Conservation (phyloP, 1,140 invertebrate species). For the Drosophila truncata region DNA sequence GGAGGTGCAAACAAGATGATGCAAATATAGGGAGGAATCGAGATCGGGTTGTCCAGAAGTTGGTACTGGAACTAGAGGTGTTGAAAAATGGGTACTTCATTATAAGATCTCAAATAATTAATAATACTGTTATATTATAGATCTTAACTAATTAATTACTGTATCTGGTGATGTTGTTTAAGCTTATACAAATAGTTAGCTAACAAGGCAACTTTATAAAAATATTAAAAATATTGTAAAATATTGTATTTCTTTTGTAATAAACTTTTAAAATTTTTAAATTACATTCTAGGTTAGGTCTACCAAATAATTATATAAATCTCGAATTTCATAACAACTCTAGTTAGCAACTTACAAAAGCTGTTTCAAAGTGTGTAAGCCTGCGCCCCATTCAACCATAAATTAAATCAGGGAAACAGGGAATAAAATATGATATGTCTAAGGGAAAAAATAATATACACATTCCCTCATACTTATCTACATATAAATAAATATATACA, state of each 20-base stretch:
- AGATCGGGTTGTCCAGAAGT: neutral
- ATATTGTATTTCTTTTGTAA: neutral
- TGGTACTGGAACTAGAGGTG: neutral
- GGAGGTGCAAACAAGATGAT: slow-evolving; percentile 14
- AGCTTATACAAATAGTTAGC: no score
- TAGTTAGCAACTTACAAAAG: neutral
- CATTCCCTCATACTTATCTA: slow-evolving; percentile 15
- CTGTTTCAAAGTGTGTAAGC: neutral
- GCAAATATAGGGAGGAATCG: neutral
- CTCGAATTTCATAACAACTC: neutral
- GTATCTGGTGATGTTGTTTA: neutral
- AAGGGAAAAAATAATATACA: slow-evolving; percentile 7
- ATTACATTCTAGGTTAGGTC: neutral
- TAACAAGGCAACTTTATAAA: neutral
- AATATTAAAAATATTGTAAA: neutral
- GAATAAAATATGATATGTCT: slow-evolving; percentile 55
- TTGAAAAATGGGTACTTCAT: neutral
- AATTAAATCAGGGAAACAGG: slow-evolving; percentile 31
- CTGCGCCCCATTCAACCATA: slow-evolving; percentile 1
- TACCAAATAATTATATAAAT: neutral
- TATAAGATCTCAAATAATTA: no score
- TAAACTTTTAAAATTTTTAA: neutral
- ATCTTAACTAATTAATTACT: no score
- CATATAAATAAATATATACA: slow-evolving; percentile 17
- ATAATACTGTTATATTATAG: no score